A percentile compares a stretch with the other conserved stretches of the same genome.
Evolutionary conservation across 2,113 vertebrate genomes (phyloP).

Genomic region (mouse (Mus musculus)): GRCm39 chr2:79492501-79493000

Average conservation of each 20-base stretch:
- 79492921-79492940: constrained; percentile 79
- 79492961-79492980: constrained; percentile 75
- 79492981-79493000: constrained; percentile 17
- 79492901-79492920: constrained; percentile 88
- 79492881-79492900: constrained; percentile 93
- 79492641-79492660: constrained; percentile 91
- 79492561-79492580: neutral
- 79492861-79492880: constrained; percentile 88
- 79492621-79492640: constrained; percentile 58
- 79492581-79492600: constrained; percentile 17
- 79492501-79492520: constrained; percentile 13
- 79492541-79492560: constrained; percentile 20
- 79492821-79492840: constrained; percentile 68
- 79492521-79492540: constrained; percentile 47
- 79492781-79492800: constrained; percentile 91
- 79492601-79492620: constrained; percentile 32
- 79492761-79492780: constrained; percentile 88
- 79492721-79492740: constrained; percentile 84
- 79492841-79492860: constrained; percentile 77
- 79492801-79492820: constrained; percentile 82
- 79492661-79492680: constrained; percentile 94
- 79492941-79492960: constrained; percentile 80
- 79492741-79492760: constrained; percentile 87
- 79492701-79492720: constrained; percentile 88
- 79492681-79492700: constrained; percentile 93